phyloP scores from a whole-genome alignment of 2,113 vertebrate species.

The Amblyopsis rosae region DNA sequence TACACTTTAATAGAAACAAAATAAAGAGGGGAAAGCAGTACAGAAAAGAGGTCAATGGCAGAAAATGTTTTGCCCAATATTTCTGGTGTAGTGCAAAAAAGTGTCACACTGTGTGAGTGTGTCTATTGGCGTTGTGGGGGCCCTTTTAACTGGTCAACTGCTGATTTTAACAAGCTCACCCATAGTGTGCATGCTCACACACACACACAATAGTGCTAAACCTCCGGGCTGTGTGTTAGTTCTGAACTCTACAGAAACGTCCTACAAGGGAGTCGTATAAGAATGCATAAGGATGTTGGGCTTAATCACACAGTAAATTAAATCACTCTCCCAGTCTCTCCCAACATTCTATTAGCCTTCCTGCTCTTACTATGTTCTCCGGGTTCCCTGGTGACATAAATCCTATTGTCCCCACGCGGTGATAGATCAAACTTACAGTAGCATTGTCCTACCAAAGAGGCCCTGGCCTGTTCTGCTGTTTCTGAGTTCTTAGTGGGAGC shows the following conservation, averaged over 20 bases:
- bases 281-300: conserved; percentile 26
- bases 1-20: too few relatives aligned
- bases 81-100: conserved; percentile 10
- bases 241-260: conserved; percentile 27
- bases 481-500: conserved; percentile 29
- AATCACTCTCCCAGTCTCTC: background rate
- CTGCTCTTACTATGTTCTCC: background rate
- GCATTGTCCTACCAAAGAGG: conserved; percentile 33
- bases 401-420: conserved; percentile 15
- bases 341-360: conserved; percentile 24
- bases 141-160: conserved; percentile 56
- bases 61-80: conserved; percentile 3
- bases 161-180: conserved; percentile 54
- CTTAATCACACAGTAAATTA: conserved; percentile 22
- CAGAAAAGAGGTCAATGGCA: background rate
- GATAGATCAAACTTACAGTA: conserved; percentile 42
- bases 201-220: conserved; percentile 26
- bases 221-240: conserved; percentile 24
- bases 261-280: conserved; percentile 36
- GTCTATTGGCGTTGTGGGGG: background rate
- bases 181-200: conserved; percentile 27
- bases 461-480: conserved; percentile 34
- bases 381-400: conserved; percentile 27
- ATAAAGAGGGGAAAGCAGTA: background rate
- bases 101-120: conserved; percentile 1